These are phyloP conservation scores for Achlya flavicornis DNA, from an alignment of 2,888 invertebrate genomes.

Conservation along the genomic window DNA sequence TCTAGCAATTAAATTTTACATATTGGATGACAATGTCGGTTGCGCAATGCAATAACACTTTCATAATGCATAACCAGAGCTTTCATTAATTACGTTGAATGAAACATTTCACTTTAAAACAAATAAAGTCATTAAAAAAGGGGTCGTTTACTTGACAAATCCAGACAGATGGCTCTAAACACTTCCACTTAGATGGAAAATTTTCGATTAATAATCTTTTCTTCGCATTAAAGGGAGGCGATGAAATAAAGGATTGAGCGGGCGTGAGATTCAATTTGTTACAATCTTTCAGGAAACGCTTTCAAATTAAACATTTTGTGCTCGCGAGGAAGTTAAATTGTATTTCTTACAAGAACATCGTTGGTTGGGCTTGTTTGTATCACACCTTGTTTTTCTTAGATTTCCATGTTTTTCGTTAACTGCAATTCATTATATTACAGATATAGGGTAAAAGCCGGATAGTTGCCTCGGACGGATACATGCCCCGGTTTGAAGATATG, in stretches of 20 bases:
- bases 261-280: slow-evolving; percentile 79
- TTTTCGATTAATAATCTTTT: slow-evolving; percentile 78
- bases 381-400: slow-evolving; percentile 23
- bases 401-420: too few relatives aligned
- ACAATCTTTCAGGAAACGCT: slow-evolving; percentile 74
- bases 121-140: slow-evolving; percentile 34
- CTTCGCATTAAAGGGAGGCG: slow-evolving; percentile 64
- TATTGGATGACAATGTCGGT: background rate
- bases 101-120: slow-evolving; percentile 22
- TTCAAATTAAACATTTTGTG: slow-evolving; percentile 76
- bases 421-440: too few relatives aligned
- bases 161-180: slow-evolving; percentile 54
- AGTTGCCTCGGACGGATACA: too few relatives aligned
- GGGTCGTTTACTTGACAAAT: slow-evolving; percentile 51
- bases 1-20: background rate
- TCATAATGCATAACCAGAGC: background rate
- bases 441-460: too few relatives aligned
- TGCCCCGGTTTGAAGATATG: too few relatives aligned
- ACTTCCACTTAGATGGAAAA: slow-evolving; percentile 59
- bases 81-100: background rate
- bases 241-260: slow-evolving; percentile 78
- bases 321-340: slow-evolving; percentile 74
- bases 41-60: background rate
- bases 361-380: slow-evolving; percentile 61
- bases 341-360: slow-evolving; percentile 67